Percentiles rank a stretch among this genome's conserved stretches.
phyloP scores from a whole-genome alignment of 1,140 invertebrate species.

The Acromyrmex charruanus region DNA sequence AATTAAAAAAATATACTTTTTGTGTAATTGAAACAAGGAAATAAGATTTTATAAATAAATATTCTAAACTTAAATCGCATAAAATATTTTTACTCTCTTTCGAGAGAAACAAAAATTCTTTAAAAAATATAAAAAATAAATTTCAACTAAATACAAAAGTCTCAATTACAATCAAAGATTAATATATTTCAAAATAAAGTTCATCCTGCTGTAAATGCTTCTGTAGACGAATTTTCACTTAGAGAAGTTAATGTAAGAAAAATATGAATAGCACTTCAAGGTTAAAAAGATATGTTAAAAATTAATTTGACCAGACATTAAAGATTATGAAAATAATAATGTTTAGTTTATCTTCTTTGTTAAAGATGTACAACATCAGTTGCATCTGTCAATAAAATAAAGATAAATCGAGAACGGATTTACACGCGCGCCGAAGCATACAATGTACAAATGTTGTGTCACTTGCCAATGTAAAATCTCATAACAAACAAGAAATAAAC shows the following conservation, averaged over 20 bases:
- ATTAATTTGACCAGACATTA: background rate
- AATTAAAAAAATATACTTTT: constrained; percentile 17
- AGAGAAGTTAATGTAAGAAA: too few species aligned
- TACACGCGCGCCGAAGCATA: constrained; percentile 36
- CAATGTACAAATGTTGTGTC: constrained; percentile 31
- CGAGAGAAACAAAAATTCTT: background rate
- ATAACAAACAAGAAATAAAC: constrained; percentile 84
- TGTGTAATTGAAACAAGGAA: background rate
- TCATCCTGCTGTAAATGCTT: too few species aligned
- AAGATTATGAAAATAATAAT: background rate
- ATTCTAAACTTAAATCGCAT: background rate
- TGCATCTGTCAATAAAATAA: background rate
- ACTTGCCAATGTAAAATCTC: constrained; percentile 80
- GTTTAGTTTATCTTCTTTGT: background rate
- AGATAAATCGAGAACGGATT: constrained; percentile 23
- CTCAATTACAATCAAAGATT: too few species aligned
- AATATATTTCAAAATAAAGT: too few species aligned
- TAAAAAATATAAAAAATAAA: background rate
- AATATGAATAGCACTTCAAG: too few species aligned
- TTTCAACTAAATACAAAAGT: background rate
- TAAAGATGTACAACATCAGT: background rate
- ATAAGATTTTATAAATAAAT: background rate
- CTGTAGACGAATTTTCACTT: too few species aligned
- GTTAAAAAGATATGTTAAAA: background rate
- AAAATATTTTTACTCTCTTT: constrained; percentile 1